Conservation (phyloP, 2,888 invertebrate genomes). For the Xanthia togata region DNA sequence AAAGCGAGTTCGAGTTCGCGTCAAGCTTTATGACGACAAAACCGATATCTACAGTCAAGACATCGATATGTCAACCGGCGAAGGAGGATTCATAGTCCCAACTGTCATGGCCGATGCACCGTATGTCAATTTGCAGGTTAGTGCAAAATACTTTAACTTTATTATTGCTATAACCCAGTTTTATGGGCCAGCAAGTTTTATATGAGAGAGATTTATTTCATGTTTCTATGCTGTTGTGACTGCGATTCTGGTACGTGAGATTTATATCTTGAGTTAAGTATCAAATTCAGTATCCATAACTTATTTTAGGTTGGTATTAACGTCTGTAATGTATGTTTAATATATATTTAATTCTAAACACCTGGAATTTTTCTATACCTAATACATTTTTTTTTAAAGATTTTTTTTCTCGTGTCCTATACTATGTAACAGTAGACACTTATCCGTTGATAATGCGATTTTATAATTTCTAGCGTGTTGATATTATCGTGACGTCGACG, state of each 20-base stretch:
- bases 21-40: constrained; percentile 92
- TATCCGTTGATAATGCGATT: too few species aligned
- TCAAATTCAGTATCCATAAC: neutral
- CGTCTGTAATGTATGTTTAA: neutral
- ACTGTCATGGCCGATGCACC: constrained; percentile 93
- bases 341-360: neutral
- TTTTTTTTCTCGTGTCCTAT: neutral
- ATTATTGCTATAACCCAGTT: constrained; percentile 24
- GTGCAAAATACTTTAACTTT: constrained; percentile 59
- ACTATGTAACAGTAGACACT: neutral
- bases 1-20: constrained; percentile 91
- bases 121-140: constrained; percentile 91
- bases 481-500: neutral
- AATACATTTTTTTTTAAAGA: neutral
- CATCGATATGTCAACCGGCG: constrained; percentile 92
- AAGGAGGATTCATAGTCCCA: constrained; percentile 93
- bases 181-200: constrained; percentile 40
- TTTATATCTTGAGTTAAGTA: neutral
- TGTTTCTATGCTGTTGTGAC: constrained; percentile 1
- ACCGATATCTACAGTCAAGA: constrained; percentile 93
- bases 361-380: neutral
- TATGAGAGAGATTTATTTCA: constrained; percentile 41
- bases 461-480: too few species aligned
- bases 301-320: neutral
- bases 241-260: constrained; percentile 9